A percentile compares a stretch with the other conserved stretches of the same genome.
Evolutionary conservation across 1,140 invertebrate genomes (phyloP).

Genomic region (Leptinotarsa lineolata): DNA sequence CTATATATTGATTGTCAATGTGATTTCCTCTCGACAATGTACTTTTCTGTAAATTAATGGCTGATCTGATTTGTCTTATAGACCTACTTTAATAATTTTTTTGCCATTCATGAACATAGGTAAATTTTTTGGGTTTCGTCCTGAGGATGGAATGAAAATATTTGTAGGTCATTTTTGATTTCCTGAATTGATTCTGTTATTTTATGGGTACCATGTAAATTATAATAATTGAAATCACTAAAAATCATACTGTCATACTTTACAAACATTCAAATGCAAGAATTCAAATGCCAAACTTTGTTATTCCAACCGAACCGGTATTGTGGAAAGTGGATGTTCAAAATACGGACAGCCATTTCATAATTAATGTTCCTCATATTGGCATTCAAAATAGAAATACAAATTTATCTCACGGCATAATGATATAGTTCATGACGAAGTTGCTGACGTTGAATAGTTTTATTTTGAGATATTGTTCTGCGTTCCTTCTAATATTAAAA

Average conservation of each 20-base stretch:
- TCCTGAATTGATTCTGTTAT: background rate
- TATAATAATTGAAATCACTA: background rate
- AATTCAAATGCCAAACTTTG: no score
- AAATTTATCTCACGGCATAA: constrained; percentile 8
- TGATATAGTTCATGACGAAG: constrained; percentile 7
- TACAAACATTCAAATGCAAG: background rate
- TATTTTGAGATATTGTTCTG: constrained; percentile 11
- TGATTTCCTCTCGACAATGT: no score
- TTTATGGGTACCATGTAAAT: background rate
- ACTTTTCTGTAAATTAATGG: no score
- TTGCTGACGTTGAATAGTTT: constrained; percentile 12
- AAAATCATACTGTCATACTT: background rate
- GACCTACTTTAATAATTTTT: no score
- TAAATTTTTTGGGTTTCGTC: no score
- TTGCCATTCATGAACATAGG: no score
- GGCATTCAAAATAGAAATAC: constrained; percentile 8
- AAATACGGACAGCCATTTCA: background rate
- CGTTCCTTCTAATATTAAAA: constrained; percentile 10
- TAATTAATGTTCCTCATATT: background rate
- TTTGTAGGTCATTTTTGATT: background rate
- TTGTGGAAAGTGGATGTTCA: background rate
- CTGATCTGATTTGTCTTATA: no score
- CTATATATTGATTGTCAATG: no score
- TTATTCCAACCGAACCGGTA: background rate
- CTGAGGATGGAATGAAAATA: no score